Evolutionary conservation across 1,140 invertebrate species (phyloP), one percentile per base, ranked within the genome.

Genomic region (Danaus plexippus): DNA sequence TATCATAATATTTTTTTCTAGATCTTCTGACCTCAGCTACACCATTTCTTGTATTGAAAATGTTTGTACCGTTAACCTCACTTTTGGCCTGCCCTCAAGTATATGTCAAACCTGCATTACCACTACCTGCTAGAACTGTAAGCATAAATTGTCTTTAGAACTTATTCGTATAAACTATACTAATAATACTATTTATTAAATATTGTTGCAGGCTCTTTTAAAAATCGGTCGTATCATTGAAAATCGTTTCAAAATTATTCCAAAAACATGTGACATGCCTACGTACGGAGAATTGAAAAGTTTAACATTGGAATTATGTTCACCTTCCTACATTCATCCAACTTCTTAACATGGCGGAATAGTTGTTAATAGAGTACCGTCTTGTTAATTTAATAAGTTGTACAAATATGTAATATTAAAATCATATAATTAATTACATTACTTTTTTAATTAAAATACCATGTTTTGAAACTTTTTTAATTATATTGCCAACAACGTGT

Each of bases 91-190:
- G 75, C 57, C 72, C 80, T 22, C 63, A 73, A 15, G 59, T 77
- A 1, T 85, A 85, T 12, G 78, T 68, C 2, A 67, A 67, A 11
- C 78, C 81, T 11, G 63, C 71, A 7, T 63, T 85, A 43, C 77
- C 81, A 9, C 43, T 77, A 41, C 77, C 74, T 7, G 60, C 79
- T 9, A 71, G 71, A 63, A 61, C 62, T 43, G 81, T 83, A 64
- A 74, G 71, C 65, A 57, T 63, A 42, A 2, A 32, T 32, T 32
- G 7, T 32, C 22, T 32, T 32, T 32, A 32, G 5, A 2, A 6
- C 22, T 32, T 32, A 32, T 32, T 5, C 22, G 5, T 4, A 32
- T 32, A 32, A 32, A 32, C 22, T 3, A 4, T 32, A 32, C 22
- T 4, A 32, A 6, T 32, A 32, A 32, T 32, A 32, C 22, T 32